Evolutionary conservation across 2,888 invertebrate species (phyloP).

Genomic region (Drosophila multiciliata): DNA sequence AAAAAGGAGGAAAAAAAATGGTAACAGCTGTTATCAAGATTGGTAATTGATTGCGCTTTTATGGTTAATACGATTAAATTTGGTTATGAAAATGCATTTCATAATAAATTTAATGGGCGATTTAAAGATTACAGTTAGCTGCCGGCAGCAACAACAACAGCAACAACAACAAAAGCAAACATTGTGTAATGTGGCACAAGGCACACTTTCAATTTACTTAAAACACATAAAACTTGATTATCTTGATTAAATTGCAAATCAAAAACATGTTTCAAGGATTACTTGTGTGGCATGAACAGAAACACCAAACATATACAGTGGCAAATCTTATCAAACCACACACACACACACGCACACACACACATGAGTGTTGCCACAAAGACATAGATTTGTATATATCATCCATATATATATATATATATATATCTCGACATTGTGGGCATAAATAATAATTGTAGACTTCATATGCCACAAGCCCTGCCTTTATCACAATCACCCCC

Average conservation of each 20-base stretch:
- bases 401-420: slow-evolving; percentile 27
- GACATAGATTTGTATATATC: slow-evolving; percentile 43
- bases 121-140: slow-evolving; percentile 68
- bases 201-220: slow-evolving; percentile 80
- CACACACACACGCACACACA: not conserved
- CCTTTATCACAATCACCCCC: slow-evolving; percentile 3
- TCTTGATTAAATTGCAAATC: slow-evolving; percentile 82
- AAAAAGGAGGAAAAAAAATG: not conserved
- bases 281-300: slow-evolving; percentile 55
- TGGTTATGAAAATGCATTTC: slow-evolving; percentile 71
- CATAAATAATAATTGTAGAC: slow-evolving; percentile 78
- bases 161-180: slow-evolving; percentile 53
- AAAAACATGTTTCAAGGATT: slow-evolving; percentile 82
- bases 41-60: slow-evolving; percentile 54
- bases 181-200: slow-evolving; percentile 69
- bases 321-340: slow-evolving; percentile 68
- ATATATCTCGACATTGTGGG: slow-evolving; percentile 56
- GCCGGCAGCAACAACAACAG: slow-evolving; percentile 19
- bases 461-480: slow-evolving; percentile 53
- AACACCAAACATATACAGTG: slow-evolving; percentile 22
- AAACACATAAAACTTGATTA: slow-evolving; percentile 81
- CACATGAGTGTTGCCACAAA: slow-evolving; percentile 40
- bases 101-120: slow-evolving; percentile 71
- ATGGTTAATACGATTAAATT: slow-evolving; percentile 10
- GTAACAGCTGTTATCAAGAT: not conserved